Base-by-base conservation (phyloP, 2,888 invertebrate genomes). In the Pimpla rufipes region DNA sequence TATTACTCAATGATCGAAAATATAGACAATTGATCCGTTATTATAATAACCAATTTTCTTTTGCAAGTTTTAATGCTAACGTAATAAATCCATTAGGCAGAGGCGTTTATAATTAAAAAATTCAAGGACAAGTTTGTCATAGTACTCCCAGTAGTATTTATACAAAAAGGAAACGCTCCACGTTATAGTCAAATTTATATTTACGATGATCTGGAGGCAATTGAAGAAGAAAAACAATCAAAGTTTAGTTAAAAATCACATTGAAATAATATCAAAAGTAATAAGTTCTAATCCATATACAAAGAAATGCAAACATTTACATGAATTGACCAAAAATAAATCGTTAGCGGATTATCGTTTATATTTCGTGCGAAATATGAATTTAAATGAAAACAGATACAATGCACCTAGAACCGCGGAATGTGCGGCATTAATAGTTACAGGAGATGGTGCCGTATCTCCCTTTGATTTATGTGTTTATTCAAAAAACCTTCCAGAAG, bases 91-190 rank as follows among this genome's bases (percentile, higher is more conserved):
- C 76, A 21, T 40, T 23, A 21, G 35, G 57, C 18, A 18, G 2
- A 18, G 77, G 81, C 50, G 52, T 85, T 35, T 85, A 81, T 64
- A 85, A 85, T 62, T 62, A 81, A 13, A 83, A 79, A 79, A 52
- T 83, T 40, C 79, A 81, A 7, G 45, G 45, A 13, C 45, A 45
- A 45, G 45, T 45, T 13, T 45, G 45, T 45, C 45, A 5, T 45
- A 74, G 21, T 8, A 59, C 35, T 29, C 35, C 23, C 21, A 59
- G 29, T 18, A 74, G 40, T 8, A 74, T 59, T 40, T 11, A n/a
- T 45, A 16, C 59, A 29, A 59, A 74, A 40, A 59, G 62, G 74
- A 11, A 45, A 74, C 21, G 13, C 13, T 18, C 59, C 59, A 8
- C 23, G 47, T 10, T 57, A 59, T 59, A 45, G 74, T 7, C 74